These are phyloP conservation scores for Lepus europaeus DNA, from an alignment of 2,113 vertebrate genomes.

Conservation along the genomic window DNA sequence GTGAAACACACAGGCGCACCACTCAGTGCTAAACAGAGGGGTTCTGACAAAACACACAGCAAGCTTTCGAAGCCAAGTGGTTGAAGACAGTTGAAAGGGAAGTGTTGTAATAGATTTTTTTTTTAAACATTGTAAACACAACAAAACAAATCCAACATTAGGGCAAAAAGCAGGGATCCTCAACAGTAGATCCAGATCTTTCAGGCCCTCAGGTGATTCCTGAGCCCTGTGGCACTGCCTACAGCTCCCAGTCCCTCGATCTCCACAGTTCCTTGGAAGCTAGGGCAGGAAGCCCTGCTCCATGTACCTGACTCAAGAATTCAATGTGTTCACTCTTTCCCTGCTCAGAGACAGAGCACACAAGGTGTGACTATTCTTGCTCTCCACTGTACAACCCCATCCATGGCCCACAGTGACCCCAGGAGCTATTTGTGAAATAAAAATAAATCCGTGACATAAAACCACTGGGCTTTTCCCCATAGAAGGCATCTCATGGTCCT, in stretches of 20 bases:
- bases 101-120: background rate
- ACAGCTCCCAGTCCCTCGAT: background rate
- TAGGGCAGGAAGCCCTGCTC: background rate
- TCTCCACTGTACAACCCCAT: background rate
- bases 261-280: background rate
- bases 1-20: background rate
- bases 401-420: background rate
- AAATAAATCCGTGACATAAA: background rate
- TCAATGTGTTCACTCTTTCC: background rate
- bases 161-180: background rate
- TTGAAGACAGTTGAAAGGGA: background rate
- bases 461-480: background rate
- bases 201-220: background rate
- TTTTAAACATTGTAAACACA: background rate
- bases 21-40: background rate
- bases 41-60: background rate
- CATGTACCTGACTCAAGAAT: background rate
- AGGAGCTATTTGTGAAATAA: background rate
- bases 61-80: background rate
- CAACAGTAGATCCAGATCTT: background rate
- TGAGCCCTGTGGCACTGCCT: background rate
- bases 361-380: no score
- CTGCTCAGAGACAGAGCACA: background rate
- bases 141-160: background rate
- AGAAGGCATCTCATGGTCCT: background rate